Base-by-base conservation (phyloP, 2,797 vertebrate species). In the Brachyalestes nurse region DNA sequence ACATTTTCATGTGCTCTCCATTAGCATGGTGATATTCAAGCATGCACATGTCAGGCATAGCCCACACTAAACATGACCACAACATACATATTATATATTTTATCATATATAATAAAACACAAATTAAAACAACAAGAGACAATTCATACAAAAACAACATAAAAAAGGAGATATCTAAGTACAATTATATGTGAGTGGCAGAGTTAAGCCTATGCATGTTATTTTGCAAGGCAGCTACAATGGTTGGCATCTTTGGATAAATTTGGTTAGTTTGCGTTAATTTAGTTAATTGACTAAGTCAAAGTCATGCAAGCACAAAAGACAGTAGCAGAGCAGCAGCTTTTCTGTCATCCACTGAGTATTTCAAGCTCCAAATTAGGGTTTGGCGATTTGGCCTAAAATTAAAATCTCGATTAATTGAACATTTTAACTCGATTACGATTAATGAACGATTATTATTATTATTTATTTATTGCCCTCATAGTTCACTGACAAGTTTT, bases 121-220 rank as follows among this genome's bases (percentile, higher is more conserved):
- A 64, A 81, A 53, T 77, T 85, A 69, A 51, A 77, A 82, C 61
- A 51, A 23, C 76, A 81, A 85, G 7, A 53, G 49, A 89, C 58
- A 83, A 58, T 71, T 83, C 51, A 87, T 78, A 86, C 5, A 83
- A 80, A 49, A 67, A 60, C n/a, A 61, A 78, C n/a, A 62, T 14
- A 80, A 69, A 82, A 67, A 67, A 62, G 47, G 72, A 80, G 55
- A 72, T 78, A 77, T 55, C 58, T 21, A n/a, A 62, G 45, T 72
- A 34, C 23, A 57, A 28, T 73, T 45, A 64, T 10, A 28, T 38
- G 21, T 83, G 81, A 90, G 92, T 88, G 79, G 88, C 91, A 82
- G 87, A 79, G 77, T 93, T 93, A 92, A 74, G 87, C 88, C 89
- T 89, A 74, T 64, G 70, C 49, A 89, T 34, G 77, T 78, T 87